Conservation (phyloP, 2,797 vertebrate species). For the Chrysolophus pictus region DNA sequence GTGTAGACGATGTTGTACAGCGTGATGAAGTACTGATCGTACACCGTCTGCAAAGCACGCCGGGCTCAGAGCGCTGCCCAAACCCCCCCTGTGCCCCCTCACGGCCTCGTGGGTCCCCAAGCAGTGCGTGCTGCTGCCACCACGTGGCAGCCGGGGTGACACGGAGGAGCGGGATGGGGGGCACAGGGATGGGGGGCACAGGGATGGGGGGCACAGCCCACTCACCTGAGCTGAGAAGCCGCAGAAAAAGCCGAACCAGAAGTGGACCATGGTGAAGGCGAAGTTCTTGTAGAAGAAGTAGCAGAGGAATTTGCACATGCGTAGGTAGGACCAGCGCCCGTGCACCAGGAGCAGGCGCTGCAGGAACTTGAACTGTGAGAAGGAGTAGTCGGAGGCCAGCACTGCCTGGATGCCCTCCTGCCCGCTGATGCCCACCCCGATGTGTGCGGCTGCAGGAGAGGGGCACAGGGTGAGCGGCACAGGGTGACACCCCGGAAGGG, state of each 20-base stretch:
- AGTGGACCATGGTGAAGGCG: constrained; percentile 98
- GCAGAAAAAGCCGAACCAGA: constrained; percentile 98
- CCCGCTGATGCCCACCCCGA: constrained; percentile 94
- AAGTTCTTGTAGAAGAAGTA: constrained; percentile 99
- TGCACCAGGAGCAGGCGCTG: constrained; percentile 95
- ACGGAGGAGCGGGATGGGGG: neutral
- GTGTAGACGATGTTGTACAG: constrained; percentile 98
- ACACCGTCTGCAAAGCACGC: constrained; percentile 44
- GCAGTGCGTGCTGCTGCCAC: neutral
- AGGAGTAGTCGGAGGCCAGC: constrained; percentile 92
- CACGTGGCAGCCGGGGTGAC: neutral
- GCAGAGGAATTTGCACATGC: constrained; percentile 98
- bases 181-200: too few species aligned
- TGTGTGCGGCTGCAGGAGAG: constrained; percentile 87
- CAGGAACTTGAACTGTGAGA: constrained; percentile 95
- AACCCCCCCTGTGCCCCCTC: neutral
- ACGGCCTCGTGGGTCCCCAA: rapidly evolving
- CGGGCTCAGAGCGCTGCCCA: neutral
- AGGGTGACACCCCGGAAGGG: neutral
- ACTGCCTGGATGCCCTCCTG: constrained; percentile 97
- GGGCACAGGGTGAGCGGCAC: neutral
- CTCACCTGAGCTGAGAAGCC: constrained; percentile 94
- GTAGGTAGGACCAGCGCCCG: constrained; percentile 95
- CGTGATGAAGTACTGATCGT: constrained; percentile 88
- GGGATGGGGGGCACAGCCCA: too few species aligned